These are phyloP conservation scores for Tadarida brasiliensis DNA, from an alignment of 2,797 vertebrate species.

Conservation along the genomic window DNA sequence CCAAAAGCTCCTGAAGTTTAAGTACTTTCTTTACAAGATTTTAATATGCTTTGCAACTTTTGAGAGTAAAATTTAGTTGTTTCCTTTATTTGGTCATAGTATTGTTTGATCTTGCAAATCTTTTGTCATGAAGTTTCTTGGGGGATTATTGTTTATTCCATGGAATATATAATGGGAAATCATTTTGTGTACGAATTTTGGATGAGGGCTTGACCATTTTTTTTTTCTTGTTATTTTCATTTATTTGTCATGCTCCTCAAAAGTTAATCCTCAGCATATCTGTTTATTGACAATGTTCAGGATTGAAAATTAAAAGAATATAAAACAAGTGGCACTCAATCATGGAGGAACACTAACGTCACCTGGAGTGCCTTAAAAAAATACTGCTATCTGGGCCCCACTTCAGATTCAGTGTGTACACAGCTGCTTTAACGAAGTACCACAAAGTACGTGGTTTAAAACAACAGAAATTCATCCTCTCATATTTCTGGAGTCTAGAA, in stretches of 20 bases:
- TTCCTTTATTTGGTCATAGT: neutral
- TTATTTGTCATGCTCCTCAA: neutral
- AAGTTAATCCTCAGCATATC: neutral
- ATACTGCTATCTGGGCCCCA: neutral
- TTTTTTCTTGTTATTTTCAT: neutral
- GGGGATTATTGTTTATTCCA: neutral
- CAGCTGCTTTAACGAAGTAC: neutral
- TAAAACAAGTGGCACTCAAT: neutral
- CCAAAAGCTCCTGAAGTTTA: neutral
- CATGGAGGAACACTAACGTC: neutral
- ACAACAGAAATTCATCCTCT: neutral
- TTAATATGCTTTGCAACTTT: neutral
- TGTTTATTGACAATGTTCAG: neutral
- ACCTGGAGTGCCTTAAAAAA: neutral
- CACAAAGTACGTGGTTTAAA: neutral
- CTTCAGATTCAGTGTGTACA: neutral
- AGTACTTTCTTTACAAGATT: neutral
- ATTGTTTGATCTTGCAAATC: neutral
- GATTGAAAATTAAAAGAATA: neutral
- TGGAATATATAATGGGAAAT: neutral
- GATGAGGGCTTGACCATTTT: neutral
- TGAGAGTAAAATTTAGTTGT: neutral
- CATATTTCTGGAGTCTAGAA: neutral
- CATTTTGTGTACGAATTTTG: neutral
- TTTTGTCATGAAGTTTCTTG: neutral